Base-by-base conservation (phyloP, 2,888 invertebrate species). In the Apomyelois bistriatella region DNA sequence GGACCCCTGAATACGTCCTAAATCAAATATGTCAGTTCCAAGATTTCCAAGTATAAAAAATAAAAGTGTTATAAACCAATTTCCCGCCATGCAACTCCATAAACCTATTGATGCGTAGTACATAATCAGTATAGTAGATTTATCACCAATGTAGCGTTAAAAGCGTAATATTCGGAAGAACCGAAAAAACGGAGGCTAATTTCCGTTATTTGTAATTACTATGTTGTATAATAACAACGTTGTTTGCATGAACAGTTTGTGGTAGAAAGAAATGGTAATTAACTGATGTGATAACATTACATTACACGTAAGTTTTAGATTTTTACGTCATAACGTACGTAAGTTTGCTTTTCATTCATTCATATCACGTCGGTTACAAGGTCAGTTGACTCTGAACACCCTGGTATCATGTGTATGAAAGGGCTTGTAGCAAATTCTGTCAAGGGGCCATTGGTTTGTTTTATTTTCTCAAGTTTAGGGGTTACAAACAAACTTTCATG, bases 151-250 rank as follows among this genome's bases (percentile, higher is more conserved):
- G 43, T 30, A 13, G 46, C 46, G 46, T 32, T 16, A 16, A 46
- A 15, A 9, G 15, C 46, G 46, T 46, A 46, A 46, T 46, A 46
- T 46, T 46, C 46, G 46, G 46, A 46, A 46, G 46, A 46, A 16
- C 30, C 3, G 43, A 28, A 43, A 43, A 22, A 22, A n/a, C 12
- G 12, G 22, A 10, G 30, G n/a, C 10, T 13, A 4, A 32, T 32
- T 46, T 46, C 43, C 43, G 15, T 46, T 32, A 16, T 15, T 16
- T 13, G 13, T 46, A 8, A 46, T 46, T 15, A 46, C 32, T 32
- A 15, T 15, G 32, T 13, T 35, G 32, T 32, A 16, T 32, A 35
- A 46, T 15, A 46, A 46, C 46, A 35, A 41, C n/a, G n/a, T n/a
- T 22, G 35, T 15, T 46, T 32, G 46, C 46, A 46, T 46, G 46